Base-by-base conservation (phyloP, 2,113 vertebrate genomes). In the Pterocles orientalis region DNA sequence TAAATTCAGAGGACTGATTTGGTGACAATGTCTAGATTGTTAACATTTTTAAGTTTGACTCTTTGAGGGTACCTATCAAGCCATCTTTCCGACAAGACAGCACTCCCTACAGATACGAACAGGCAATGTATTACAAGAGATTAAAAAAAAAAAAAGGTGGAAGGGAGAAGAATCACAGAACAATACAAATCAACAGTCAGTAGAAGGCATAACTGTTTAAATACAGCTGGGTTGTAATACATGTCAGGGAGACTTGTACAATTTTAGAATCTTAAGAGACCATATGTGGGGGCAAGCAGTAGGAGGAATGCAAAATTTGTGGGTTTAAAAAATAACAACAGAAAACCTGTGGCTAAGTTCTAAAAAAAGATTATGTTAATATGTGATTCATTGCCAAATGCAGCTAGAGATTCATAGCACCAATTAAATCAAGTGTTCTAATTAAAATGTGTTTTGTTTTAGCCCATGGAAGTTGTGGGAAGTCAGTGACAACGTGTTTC, bases 281-380 rank as follows among this genome's bases (percentile, higher is more conserved):
- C 91, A 95, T 92, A 94, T 92, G 86, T 94, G 78, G 95, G 92
- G 92, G 79, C 71, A 95, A 81, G 83, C 76, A 83, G 94, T 95
- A 76, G 94, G 89, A 94, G 86, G 95, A 96, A 97, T 95, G 53
- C 26, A 97, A 95, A 96, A 95, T 92, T 90, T 96, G 95, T 96
- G 90, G 93, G 90, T 89, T 97, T 95, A 92, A 96, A 95, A 96
- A 96, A 97, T 94, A 97, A 97, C 86, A 97, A 97, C 95, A 97
- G 86, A 93, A 90, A 95, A 94, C 90, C 90, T 94, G 77, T 83
- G 69, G 61, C 0, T 2, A 92, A 86, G 53, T 66, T 89, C 94
- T 89, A 96, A 92, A 96, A 86, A 85, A 92, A 87, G 92, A 71
- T 71, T 93, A 90, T 96, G 91, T 78, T 93, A 96, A 87, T 77